Conservation (phyloP, 2,113 vertebrate species). For the Calypte anna region DNA sequence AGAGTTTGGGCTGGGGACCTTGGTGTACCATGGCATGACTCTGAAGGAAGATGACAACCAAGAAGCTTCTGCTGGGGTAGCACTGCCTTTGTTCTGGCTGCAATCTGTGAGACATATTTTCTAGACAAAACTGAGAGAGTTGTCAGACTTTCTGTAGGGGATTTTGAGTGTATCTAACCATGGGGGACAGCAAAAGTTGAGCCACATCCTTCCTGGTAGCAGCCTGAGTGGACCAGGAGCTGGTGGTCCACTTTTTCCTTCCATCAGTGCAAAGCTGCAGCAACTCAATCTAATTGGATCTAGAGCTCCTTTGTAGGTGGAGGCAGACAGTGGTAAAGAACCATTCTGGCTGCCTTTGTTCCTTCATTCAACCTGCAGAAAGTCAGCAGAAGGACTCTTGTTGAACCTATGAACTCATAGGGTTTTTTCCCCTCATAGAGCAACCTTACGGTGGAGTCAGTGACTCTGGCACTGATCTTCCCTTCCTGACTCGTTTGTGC, state of each 20-base stretch:
- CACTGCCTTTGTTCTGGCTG: not conserved
- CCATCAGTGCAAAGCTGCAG: not conserved
- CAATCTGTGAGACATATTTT: not conserved
- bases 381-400: not conserved
- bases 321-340: not conserved
- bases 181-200: not conserved
- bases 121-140: not conserved
- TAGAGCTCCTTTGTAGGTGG: fast-evolving
- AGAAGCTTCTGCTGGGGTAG: not conserved
- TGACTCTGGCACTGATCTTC: not conserved
- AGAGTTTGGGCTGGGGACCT: not conserved
- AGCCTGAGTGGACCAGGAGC: not conserved
- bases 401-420: not conserved
- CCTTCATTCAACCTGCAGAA: not conserved
- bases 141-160: not conserved
- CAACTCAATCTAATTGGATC: not conserved
- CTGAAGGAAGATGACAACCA: fast-evolving
- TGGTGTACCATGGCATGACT: not conserved
- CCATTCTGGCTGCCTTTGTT: not conserved
- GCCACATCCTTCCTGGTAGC: not conserved
- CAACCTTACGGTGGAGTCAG: not conserved
- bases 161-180: not conserved
- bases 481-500: not conserved
- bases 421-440: too few relatives aligned
- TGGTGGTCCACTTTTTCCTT: not conserved